phyloP scores from a whole-genome alignment of 1,140 invertebrate genomes.

The Papilio machaon region DNA sequence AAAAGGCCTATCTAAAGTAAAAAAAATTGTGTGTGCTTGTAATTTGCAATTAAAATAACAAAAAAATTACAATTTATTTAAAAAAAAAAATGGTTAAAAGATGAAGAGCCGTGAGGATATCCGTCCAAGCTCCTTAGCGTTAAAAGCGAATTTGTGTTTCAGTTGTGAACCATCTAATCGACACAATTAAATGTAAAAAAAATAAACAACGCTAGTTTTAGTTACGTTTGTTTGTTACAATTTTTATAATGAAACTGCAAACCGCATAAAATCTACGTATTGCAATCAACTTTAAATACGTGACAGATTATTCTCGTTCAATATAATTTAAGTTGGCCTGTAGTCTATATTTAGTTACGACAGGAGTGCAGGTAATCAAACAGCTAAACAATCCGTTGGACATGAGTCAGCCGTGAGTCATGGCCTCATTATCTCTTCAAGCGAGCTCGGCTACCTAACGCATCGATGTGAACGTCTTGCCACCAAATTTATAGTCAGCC shows the following conservation, averaged over 20 bases:
- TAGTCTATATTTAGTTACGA: constrained; percentile 28
- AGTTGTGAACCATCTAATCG: too few species aligned
- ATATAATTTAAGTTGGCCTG: neutral
- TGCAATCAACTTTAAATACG: neutral
- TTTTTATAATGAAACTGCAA: neutral
- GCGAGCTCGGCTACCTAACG: constrained; percentile 18
- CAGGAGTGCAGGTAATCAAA: constrained; percentile 26
- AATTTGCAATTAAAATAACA: neutral
- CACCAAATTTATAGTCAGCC: neutral
- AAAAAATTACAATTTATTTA: neutral
- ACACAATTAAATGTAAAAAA: too few species aligned
- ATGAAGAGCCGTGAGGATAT: too few species aligned
- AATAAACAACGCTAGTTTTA: too few species aligned
- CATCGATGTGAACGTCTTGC: constrained; percentile 18
- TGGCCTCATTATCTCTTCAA: constrained; percentile 35
- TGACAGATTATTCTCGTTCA: neutral
- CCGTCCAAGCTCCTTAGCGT: too few species aligned
- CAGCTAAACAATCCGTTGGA: constrained; percentile 33
- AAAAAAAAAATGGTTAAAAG: too few species aligned
- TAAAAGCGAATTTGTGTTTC: too few species aligned
- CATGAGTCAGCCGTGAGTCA: constrained; percentile 36
- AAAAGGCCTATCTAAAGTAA: neutral
- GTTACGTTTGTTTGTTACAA: too few species aligned
- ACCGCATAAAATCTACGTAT: neutral
- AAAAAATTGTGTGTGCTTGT: neutral